These are phyloP conservation scores for Benitochromis conjunctus DNA, from an alignment of 2,113 vertebrate species.

Conservation along the genomic window DNA sequence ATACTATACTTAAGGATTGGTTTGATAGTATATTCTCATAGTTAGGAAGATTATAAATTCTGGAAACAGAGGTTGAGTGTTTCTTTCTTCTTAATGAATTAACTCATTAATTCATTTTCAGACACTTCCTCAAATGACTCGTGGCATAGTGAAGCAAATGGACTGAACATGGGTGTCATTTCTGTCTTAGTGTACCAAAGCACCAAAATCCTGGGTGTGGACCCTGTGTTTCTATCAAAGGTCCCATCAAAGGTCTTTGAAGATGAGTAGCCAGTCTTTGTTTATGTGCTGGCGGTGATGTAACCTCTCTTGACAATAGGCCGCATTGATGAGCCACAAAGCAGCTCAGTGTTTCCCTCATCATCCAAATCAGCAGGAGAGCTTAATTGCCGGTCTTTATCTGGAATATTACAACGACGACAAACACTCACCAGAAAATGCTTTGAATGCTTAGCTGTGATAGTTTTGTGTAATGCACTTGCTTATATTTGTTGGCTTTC, in stretches of 20 bases:
- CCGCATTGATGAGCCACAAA: constrained; percentile 23
- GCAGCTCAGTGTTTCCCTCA: neutral
- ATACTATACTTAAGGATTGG: too few species aligned
- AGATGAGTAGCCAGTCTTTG: neutral
- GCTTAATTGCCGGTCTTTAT: neutral
- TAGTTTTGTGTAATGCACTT: neutral
- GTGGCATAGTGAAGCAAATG: neutral
- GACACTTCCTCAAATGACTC: neutral
- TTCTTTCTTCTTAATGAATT: too few species aligned
- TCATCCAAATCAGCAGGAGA: neutral
- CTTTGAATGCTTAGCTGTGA: neutral
- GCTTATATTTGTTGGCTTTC: neutral
- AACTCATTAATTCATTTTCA: too few species aligned
- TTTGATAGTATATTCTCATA: too few species aligned
- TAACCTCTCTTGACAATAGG: constrained; percentile 15
- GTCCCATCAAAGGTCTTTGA: neutral
- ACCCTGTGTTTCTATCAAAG: neutral
- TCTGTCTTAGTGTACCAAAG: neutral
- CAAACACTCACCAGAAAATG: neutral
- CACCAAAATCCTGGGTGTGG: neutral
- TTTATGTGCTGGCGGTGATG: neutral
- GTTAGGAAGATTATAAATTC: too few species aligned
- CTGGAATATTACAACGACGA: neutral
- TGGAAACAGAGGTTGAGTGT: too few species aligned
- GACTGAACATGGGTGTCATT: neutral